Evolutionary conservation across 2,113 vertebrate species (phyloP).

Genomic region (Pyxicephalus adspersus): DNA sequence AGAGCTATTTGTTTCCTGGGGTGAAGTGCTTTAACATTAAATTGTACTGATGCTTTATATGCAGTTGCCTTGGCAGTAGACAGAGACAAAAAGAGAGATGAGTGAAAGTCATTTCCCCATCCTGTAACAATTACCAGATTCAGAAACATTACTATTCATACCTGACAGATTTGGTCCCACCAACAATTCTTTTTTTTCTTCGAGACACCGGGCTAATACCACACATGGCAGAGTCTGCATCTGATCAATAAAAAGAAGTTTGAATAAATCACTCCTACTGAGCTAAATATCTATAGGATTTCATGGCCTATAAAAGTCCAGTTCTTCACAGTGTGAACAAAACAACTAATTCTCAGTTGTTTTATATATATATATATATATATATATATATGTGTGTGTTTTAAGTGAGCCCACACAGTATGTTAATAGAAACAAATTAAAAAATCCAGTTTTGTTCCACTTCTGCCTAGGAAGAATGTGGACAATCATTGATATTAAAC

Average conservation of each 20-base stretch:
- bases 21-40: not conserved
- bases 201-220: slow-evolving; percentile 68
- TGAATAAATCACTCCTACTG: not conserved
- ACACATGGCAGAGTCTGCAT: slow-evolving; percentile 60
- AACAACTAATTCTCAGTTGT: no score
- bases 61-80: not conserved
- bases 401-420: no score
- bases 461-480: no score
- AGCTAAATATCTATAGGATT: no score
- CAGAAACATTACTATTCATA: slow-evolving; percentile 58
- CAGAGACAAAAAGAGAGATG: not conserved
- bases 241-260: slow-evolving; percentile 58
- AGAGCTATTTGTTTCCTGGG: not conserved
- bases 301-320: no score
- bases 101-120: not conserved
- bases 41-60: not conserved
- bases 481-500: no score
- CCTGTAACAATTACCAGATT: not conserved
- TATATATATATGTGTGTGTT: no score
- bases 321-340: no score
- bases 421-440: no score
- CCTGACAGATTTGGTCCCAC: slow-evolving; percentile 82
- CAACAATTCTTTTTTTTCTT: slow-evolving; percentile 75
- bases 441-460: no score
- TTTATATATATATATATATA: no score